A percentile compares a stretch with the other conserved stretches of the same genome.
Conservation (phyloP, 53 echinoderm and acorn worm genomes). For the Paracentrotus lividus region DNA sequence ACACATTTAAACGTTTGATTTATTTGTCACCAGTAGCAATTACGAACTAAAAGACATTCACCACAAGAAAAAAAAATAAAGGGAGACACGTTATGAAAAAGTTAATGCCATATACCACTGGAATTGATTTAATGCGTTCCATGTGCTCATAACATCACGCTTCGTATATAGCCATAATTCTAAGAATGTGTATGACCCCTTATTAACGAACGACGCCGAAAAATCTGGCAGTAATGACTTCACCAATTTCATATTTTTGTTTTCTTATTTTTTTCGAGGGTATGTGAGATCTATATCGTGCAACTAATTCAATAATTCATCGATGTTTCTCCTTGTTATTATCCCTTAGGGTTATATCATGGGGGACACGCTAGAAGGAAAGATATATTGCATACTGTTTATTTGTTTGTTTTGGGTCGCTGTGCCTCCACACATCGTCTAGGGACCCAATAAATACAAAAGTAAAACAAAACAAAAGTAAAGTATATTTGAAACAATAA, state of each 20-base stretch:
- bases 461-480: background rate
- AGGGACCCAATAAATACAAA: background rate
- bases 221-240: constrained; percentile 28
- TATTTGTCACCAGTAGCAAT: constrained; percentile 24
- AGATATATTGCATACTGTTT: constrained; percentile 4
- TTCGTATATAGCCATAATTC: background rate
- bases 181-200: background rate
- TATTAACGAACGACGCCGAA: constrained; percentile 12
- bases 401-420: background rate
- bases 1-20: background rate
- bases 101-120: background rate
- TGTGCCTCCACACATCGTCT: background rate
- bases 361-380: background rate
- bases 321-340: background rate
- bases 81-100: background rate
- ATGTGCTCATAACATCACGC: background rate
- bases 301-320: constrained; percentile 9
- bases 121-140: background rate
- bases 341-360: background rate
- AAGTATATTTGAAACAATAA: too few relatives aligned
- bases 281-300: background rate
- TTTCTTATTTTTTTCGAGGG: background rate
- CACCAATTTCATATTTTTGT: constrained; percentile 23
- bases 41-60: background rate
- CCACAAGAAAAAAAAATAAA: background rate